Conservation (phyloP, 1,140 invertebrate genomes). For the Magallana gigas region DNA sequence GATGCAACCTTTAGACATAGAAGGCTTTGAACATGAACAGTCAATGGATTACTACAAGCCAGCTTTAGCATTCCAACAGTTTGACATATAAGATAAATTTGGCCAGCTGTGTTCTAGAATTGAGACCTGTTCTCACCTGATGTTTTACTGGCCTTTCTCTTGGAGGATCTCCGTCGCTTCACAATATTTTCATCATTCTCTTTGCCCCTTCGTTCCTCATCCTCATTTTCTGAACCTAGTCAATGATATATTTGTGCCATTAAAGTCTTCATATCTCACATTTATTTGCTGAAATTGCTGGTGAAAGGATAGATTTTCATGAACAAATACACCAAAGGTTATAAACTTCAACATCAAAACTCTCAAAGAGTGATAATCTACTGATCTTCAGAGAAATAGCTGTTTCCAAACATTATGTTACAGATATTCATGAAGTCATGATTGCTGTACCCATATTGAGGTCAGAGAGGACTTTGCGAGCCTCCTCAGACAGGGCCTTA, state of each 20-base stretch:
- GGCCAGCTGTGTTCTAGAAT: background rate
- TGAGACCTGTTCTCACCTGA: slow-evolving; percentile 55
- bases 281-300: background rate
- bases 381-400: too few species aligned
- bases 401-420: background rate
- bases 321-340: too few species aligned
- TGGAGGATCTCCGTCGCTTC: slow-evolving; percentile 62
- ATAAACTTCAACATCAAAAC: background rate
- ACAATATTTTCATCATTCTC: slow-evolving; percentile 43
- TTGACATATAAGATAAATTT: background rate
- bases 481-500: slow-evolving; percentile 69
- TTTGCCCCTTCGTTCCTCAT: slow-evolving; percentile 37
- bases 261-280: background rate
- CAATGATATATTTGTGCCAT: background rate
- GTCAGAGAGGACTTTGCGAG: slow-evolving; percentile 70
- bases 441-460: slow-evolving; percentile 64
- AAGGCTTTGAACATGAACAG: background rate
- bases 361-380: background rate
- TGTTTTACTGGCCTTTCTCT: slow-evolving; percentile 74
- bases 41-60: background rate
- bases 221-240: slow-evolving; percentile 59
- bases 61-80: background rate
- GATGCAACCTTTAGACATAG: background rate
- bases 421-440: background rate
- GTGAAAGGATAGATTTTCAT: too few species aligned